phyloP scores from a whole-genome alignment of 1,140 invertebrate genomes.

The Globodera ellingtonae region DNA sequence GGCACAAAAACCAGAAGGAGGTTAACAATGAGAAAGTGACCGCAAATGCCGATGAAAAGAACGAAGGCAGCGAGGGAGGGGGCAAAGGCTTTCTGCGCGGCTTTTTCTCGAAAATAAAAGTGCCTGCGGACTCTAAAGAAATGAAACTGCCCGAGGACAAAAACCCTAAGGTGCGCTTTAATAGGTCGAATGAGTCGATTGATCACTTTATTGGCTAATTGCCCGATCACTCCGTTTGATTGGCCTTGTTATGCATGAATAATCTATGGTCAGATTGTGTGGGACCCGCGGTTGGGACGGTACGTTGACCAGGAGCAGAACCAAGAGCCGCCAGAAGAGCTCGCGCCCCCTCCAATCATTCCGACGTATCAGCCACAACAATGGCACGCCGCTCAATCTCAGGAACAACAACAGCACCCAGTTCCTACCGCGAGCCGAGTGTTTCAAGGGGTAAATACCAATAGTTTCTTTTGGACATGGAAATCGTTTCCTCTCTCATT shows the following conservation, averaged over 20 bases:
- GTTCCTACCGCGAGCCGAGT: background rate
- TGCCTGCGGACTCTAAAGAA: background rate
- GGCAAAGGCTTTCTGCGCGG: slow-evolving; percentile 14
- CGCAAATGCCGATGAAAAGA: background rate
- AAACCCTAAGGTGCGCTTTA: slow-evolving; percentile 10
- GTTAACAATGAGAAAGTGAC: background rate
- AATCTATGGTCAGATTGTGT: slow-evolving; percentile 21
- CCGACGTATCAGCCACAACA: slow-evolving; percentile 11
- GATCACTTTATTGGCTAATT: background rate
- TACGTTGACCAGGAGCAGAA: slow-evolving; percentile 20
- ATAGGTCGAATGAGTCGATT: background rate
- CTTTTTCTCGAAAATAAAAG: slow-evolving; percentile 27
- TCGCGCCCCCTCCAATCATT: slow-evolving; percentile 13
- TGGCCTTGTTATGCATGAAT: background rate
- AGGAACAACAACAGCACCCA: slow-evolving; percentile 2
- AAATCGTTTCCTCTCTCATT: background rate
- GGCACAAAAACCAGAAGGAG: background rate
- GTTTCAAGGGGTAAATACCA: slow-evolving; percentile 20
- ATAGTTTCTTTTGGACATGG: background rate
- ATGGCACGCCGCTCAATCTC: background rate
- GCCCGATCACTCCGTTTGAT: background rate
- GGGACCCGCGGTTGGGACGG: slow-evolving; percentile 13
- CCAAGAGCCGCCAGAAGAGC: slow-evolving; percentile 11
- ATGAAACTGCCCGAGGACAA: slow-evolving; percentile 28
- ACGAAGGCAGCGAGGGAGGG: background rate